Base-by-base conservation (phyloP, 2,113 vertebrate genomes). In the Eolophus roseicapilla region DNA sequence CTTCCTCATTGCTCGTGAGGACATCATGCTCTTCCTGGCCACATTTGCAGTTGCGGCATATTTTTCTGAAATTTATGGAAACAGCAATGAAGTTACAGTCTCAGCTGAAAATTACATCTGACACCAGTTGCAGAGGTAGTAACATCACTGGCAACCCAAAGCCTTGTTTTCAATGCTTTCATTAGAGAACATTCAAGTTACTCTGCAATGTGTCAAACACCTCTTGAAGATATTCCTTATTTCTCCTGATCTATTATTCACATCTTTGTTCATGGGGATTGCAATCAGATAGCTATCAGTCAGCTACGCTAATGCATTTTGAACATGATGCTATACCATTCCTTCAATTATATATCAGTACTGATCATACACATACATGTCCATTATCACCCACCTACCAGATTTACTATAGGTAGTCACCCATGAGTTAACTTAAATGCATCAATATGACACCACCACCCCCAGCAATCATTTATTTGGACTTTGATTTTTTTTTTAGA, bases 41-140 rank as follows among this genome's bases (percentile, higher is more conserved):
- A 82, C 99, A 99, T 87, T 99, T 99, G 93, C 99, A 99, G 96
- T 99, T 99, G 47, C 99, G 97, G 70, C 99, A 99, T 97, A 99
- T 99, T 97, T 99, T 99, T 95, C 99, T 99, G 73, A 90, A 95
- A 94, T 97, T 77, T 63, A 75, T 3, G 37, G 55, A 80, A 86
- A 95, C 29, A 39, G 11, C 73, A 60, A 50, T 24, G 87, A 76
- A 91, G 35, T 85, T 67, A 88, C 7, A 13, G 7, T 35, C 63
- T n/a, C 43, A 33, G 44, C 33, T 86, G 39, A 70, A 84, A 68
- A 9, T 12, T 10, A 13, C 10, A 80, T 15, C 33, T 71, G 63
- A 39, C 20, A 5, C 9, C 23, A 76, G 52, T n/a, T 57, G 24
- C 16, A 24, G 2, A 6, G 5, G 2, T 9, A 52, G 27, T 7